Base-by-base conservation (phyloP, 2,797 vertebrate genomes). In the Sarcoramphus papa region DNA sequence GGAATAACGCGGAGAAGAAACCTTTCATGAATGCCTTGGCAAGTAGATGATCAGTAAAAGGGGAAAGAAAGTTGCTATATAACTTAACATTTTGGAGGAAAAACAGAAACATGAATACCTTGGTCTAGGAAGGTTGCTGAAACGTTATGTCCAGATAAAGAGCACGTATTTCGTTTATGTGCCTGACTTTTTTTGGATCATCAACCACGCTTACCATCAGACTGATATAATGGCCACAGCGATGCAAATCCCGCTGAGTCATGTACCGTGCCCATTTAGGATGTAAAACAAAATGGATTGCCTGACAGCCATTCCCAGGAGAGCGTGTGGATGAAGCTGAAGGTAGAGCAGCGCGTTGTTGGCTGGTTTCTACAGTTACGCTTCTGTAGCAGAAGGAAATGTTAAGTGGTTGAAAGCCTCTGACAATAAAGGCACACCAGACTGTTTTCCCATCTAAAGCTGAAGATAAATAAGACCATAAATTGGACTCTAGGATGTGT, bases 261-360 rank as follows among this genome's bases (percentile, higher is more conserved):
- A 10, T 0, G 20, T 17, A 3, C 85, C 1, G 1, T 27, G 64
- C n/a, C 74, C 41, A 2, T 40, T 50, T 30, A 9, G 60, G 72
- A 20, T 31, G 51, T 6, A 6, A 35, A 27, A 1, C 12, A 10
- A 21, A 35, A 16, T 1, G 53, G 40, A 20, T 59, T 33, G 64
- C 16, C 56, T 25, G 75, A 51, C 5, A 2, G 43, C n/a, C 3
- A 0, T 21, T 82, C 77, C 77, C 59, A 4, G 63, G 72, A 30
- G 64, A 20, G 31, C 7, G 2, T 2, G 27, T 1, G 35, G 63
- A 5, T 18, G 51, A 13, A 28, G 89, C 40, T 14, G 63, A 4
- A 3, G 51, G 41, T 7, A 18, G 60, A 43, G 60, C 50, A 2
- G 54, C 3, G 1, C 6, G 3, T 4, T 7, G 25, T 6, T 7